A percentile compares a stretch with the other conserved stretches of the same genome.
Conservation (phyloP, 2,888 invertebrate genomes). For the Spilosoma lubricipeda region DNA sequence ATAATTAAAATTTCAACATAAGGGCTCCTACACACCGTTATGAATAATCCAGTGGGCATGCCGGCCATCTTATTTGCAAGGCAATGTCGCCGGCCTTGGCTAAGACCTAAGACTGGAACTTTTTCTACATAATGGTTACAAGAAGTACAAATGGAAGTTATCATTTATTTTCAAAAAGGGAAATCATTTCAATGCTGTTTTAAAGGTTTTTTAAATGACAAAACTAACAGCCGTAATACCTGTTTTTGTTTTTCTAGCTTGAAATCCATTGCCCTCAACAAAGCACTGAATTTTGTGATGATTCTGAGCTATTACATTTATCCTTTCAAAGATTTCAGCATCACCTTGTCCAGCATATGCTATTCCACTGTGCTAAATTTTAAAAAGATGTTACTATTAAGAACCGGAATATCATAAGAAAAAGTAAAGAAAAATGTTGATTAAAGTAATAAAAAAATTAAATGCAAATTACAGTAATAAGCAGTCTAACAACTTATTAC, state of each 20-base stretch:
- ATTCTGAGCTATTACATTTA: slow-evolving; percentile 87
- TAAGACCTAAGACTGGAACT: too few species aligned
- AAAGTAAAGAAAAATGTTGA: not conserved
- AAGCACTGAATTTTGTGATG: slow-evolving; percentile 89
- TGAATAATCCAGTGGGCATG: too few species aligned
- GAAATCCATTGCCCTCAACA: slow-evolving; percentile 82
- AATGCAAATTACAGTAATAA: too few species aligned
- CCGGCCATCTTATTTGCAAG: too few species aligned
- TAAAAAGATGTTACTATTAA: not conserved
- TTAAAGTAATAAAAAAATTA: too few species aligned
- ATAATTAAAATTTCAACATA: not conserved
- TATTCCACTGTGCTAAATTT: slow-evolving; percentile 68
- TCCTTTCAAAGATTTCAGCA: slow-evolving; percentile 86
- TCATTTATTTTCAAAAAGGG: too few species aligned
- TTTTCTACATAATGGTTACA: too few species aligned
- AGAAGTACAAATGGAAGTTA: not conserved
- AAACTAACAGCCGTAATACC: slow-evolving; percentile 57
- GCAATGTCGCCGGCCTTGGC: too few species aligned
- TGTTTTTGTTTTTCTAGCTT: slow-evolving; percentile 80
- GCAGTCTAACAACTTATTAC: too few species aligned
- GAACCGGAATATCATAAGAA: not conserved
- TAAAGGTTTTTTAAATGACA: too few species aligned
- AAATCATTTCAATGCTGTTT: not conserved
- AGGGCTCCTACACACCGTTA: too few species aligned
- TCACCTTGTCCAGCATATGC: slow-evolving; percentile 89